A percentile compares a stretch with the other conserved stretches of the same genome.
These are phyloP conservation scores for Ennomos quercinarius DNA, from an alignment of 2,888 invertebrate species.

Conservation along the genomic window DNA sequence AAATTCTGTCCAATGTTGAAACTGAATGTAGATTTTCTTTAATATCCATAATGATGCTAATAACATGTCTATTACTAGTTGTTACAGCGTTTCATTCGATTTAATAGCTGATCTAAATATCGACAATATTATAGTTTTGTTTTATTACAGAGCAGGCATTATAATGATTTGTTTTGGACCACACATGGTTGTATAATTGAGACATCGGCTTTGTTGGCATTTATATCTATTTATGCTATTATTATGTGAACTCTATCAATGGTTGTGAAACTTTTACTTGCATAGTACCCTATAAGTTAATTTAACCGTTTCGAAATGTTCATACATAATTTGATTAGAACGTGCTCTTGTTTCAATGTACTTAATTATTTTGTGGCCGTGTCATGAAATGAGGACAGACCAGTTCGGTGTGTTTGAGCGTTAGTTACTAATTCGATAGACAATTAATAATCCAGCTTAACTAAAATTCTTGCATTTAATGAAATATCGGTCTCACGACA, in stretches of 20 bases:
- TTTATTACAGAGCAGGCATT: conserved; percentile 62
- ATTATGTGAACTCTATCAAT: conserved; percentile 54
- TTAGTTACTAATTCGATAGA: conserved; percentile 24
- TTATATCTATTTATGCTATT: conserved; percentile 54
- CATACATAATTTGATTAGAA: conserved; percentile 55
- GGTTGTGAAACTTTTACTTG: conserved; percentile 50
- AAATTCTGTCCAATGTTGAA: conserved; percentile 57
- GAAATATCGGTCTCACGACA: conserved; percentile 11
- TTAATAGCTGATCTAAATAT: conserved; percentile 78
- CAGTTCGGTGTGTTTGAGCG: conserved; percentile 29
- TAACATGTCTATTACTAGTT: conserved; percentile 77
- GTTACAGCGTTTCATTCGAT: conserved; percentile 67
- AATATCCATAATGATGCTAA: conserved; percentile 72
- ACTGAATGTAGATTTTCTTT: conserved; percentile 69
- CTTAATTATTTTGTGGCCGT: conserved; percentile 67
- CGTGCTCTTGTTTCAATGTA: conserved; percentile 67
- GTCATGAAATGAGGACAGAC: conserved; percentile 56
- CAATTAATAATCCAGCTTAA: conserved; percentile 22
- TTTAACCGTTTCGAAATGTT: conserved; percentile 55
- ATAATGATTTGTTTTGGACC: conserved; percentile 74
- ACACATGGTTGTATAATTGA: conserved; percentile 78
- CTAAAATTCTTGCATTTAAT: conserved; percentile 19
- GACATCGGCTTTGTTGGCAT: conserved; percentile 71
- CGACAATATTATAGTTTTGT: conserved; percentile 71
- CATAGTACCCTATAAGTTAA: conserved; percentile 49